Base-by-base conservation (phyloP, 2,888 invertebrate genomes). In the Parnassius smintheus region DNA sequence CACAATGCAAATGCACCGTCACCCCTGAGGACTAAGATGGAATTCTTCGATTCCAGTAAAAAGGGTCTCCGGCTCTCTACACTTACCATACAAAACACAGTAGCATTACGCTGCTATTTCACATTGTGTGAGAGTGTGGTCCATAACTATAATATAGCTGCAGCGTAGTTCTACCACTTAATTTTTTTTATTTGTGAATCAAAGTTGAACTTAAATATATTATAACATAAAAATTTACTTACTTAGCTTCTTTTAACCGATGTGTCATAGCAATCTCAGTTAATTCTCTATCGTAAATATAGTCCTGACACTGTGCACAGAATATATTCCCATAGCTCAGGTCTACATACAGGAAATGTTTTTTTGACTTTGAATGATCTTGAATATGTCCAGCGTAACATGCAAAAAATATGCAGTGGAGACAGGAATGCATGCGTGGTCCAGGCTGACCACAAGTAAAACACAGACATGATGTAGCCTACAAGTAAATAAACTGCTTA, bases 371-470 rank as follows among this genome's bases (percentile, higher is more conserved):
- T 56, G 96, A 94, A 91, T 99, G 98, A 61, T 96, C 95, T 75
- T 96, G 94, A 70, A 98, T 97, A 82, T 98, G 98, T 63, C 95
- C 93, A 25, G 94, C 94, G 74, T 96, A 96, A 83, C 99, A 99
- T 59, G 97, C 98, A 85, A 99, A 98, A 88, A 94, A 98, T 72
- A 98, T 96, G 90, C 99, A 99, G 75, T 97, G 96, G 65, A 97
- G 92, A 77, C 97, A 97, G 35, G 96, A 95, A 79, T 96, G 96
- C 74, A 97, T 92, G 64, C 96, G 94, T n/a, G 96, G 94, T 25
- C 96, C 95, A 65, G 95, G 93, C 68, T 94, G 94, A 72, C 95
- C 94, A 83, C 98, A 98, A 44, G 94, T 94, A 73, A 97, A 96
- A 86, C 98, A 98, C 69, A 95, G 92, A 83, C 96, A 95, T 85